phyloP scores from a whole-genome alignment of 2,888 invertebrate genomes.

The Brachyptera risi region DNA sequence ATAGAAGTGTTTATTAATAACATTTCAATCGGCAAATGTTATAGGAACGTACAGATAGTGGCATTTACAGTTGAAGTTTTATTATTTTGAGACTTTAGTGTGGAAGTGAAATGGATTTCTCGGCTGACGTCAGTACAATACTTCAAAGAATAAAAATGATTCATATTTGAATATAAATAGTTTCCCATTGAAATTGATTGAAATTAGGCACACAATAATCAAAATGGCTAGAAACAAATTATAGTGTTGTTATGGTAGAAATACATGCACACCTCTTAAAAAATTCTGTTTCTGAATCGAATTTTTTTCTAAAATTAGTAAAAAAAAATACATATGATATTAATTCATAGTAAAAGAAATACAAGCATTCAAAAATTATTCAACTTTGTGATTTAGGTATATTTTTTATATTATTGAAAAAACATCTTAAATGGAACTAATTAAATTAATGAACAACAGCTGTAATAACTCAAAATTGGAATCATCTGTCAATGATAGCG shows the following conservation, averaged over 20 bases:
- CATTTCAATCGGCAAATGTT: not conserved
- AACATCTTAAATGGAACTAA: no score
- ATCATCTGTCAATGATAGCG: no score
- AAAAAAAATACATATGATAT: no score
- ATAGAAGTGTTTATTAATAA: not conserved
- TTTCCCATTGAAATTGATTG: not conserved
- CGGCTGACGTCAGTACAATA: slow-evolving; percentile 38
- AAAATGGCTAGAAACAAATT: not conserved
- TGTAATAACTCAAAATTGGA: no score
- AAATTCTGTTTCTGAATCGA: not conserved
- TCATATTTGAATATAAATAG: not conserved
- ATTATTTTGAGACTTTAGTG: not conserved
- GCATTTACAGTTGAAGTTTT: not conserved
- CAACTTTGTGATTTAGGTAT: no score
- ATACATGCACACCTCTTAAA: not conserved
- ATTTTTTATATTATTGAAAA: no score
- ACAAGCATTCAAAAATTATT: no score
- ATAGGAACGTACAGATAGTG: not conserved
- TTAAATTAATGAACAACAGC: no score
- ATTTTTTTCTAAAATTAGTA: not conserved
- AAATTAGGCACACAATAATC: no score
- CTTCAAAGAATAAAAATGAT: no score
- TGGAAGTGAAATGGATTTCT: slow-evolving; percentile 36
- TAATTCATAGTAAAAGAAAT: no score
- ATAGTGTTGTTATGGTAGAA: not conserved